phyloP scores from a whole-genome alignment of 2,888 invertebrate genomes.

The Acleris laterana region DNA sequence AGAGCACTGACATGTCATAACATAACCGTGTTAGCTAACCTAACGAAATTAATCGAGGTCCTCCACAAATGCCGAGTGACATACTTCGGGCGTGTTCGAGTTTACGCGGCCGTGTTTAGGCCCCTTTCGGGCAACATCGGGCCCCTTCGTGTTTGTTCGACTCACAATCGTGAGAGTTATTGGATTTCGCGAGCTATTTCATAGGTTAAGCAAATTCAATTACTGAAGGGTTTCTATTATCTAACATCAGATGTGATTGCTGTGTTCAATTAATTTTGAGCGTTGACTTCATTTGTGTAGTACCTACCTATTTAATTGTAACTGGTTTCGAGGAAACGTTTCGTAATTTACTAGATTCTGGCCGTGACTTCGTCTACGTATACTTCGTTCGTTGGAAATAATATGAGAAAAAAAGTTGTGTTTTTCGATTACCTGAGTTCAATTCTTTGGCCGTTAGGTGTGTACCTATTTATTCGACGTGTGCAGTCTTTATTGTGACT shows the following conservation, averaged over 20 bases:
- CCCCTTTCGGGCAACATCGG: constrained; percentile 1
- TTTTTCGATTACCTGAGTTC: too few species aligned
- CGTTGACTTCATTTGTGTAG: background rate
- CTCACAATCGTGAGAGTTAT: constrained; percentile 22
- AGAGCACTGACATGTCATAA: constrained; percentile 16
- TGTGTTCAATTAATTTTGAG: constrained; percentile 6
- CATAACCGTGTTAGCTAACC: constrained; percentile 9
- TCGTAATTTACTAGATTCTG: background rate
- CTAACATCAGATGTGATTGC: constrained; percentile 29
- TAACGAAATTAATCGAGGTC: constrained; percentile 15
- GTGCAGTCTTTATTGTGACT: too few species aligned
- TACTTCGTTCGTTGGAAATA: too few species aligned
- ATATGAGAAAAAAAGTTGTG: too few species aligned
- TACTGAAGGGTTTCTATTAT: constrained; percentile 33
- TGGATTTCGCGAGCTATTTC: constrained; percentile 22
- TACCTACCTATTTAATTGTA: background rate
- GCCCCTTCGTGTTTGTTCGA: constrained; percentile 13
- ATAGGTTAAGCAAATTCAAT: constrained; percentile 32
- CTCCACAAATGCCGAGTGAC: constrained; percentile 13
- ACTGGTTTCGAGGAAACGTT: background rate
- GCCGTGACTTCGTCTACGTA: background rate
- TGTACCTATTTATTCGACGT: too few species aligned
- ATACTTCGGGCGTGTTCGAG: constrained; percentile 9
- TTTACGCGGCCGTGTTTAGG: background rate
- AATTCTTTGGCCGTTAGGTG: too few species aligned